phyloP scores from a whole-genome alignment of 2,113 vertebrate species.

The Chaenogobius annularis region DNA sequence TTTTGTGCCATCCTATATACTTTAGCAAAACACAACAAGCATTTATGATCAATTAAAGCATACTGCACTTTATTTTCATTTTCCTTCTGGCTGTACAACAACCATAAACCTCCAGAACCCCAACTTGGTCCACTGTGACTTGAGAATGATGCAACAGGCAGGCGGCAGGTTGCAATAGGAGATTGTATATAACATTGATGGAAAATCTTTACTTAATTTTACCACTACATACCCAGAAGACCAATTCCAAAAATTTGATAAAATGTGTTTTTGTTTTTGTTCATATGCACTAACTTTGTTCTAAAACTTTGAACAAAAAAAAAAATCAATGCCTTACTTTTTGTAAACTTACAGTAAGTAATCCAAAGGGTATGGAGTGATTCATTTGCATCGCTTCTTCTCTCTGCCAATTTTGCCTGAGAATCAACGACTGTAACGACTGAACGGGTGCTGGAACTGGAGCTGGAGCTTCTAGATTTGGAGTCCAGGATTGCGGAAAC shows the following conservation, averaged over 20 bases:
- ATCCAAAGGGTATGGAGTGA: no score
- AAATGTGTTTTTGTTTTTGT: neutral
- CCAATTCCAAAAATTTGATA: neutral
- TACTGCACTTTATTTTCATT: neutral
- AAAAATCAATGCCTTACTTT: neutral
- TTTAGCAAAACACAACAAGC: neutral
- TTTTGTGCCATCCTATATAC: neutral
- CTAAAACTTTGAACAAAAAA: neutral
- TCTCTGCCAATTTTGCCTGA: no score
- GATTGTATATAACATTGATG: neutral
- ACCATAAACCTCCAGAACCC: neutral
- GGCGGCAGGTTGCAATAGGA: neutral
- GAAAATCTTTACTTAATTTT: neutral
- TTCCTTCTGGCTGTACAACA: neutral
- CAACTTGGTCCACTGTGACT: neutral
- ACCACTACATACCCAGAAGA: neutral
- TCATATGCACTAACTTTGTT: neutral
- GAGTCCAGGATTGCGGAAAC: no score
- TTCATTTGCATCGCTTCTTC: no score
- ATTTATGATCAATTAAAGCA: neutral
- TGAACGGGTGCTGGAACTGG: no score
- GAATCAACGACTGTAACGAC: no score
- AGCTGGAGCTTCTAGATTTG: no score
- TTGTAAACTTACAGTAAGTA: no score
- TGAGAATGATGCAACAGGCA: slow-evolving; percentile 1